These are phyloP conservation scores for Monodelphis domestica DNA, from an alignment of 2,797 vertebrate species.

Conservation along the genomic window DNA sequence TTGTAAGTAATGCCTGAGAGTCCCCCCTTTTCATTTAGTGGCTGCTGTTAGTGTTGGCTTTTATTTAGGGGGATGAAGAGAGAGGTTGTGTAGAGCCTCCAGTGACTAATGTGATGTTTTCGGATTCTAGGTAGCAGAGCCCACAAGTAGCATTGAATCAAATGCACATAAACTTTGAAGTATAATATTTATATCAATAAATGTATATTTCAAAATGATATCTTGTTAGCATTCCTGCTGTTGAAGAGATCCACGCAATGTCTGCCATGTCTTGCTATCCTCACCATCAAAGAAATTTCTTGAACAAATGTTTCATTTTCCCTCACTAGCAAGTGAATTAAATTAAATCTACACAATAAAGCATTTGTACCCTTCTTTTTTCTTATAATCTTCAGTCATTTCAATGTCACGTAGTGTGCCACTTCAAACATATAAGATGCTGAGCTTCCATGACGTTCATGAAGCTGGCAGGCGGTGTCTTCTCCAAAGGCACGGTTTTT, in stretches of 20 bases:
- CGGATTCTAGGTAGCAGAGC: background rate
- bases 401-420: too few species aligned
- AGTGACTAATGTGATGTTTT: constrained; percentile 23
- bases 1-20: background rate
- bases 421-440: constrained; percentile 2
- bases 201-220: constrained; percentile 5
- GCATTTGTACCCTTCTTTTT: background rate
- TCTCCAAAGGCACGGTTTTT: constrained; percentile 38
- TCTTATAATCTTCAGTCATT: background rate
- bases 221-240: background rate
- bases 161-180: background rate
- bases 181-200: background rate
- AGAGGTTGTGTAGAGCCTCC: background rate
- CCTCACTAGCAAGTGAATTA: background rate
- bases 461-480: rapidly evolving
- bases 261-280: background rate
- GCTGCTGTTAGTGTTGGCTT: background rate
- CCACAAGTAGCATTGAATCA: constrained; percentile 28
- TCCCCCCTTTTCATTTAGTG: background rate
- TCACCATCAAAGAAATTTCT: background rate
- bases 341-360: background rate
- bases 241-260: background rate
- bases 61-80: background rate
- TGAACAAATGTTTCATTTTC: constrained; percentile 9
- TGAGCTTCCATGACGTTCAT: background rate